Conservation (phyloP, 2,797 vertebrate genomes). For the Fundulus diaphanus region DNA sequence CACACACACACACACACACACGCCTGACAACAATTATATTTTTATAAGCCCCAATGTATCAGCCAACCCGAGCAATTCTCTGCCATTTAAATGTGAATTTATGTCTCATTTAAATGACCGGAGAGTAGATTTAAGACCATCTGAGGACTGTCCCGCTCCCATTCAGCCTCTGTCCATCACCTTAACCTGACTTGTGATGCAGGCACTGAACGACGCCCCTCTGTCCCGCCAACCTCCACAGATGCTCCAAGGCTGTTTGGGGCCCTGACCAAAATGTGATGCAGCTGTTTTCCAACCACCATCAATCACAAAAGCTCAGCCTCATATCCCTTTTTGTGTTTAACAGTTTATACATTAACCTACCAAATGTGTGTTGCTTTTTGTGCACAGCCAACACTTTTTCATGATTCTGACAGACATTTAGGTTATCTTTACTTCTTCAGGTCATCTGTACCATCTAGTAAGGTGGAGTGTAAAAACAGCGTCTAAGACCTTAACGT, state of each 20-base stretch:
- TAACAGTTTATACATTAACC: background rate
- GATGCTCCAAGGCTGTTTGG: background rate
- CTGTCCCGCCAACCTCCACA: constrained; percentile 24
- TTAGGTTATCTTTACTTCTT: background rate
- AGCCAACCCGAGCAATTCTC: constrained; percentile 73
- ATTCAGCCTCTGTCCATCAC: constrained; percentile 65
- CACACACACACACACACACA: constrained; percentile 17
- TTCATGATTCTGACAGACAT: background rate
- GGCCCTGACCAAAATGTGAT: background rate
- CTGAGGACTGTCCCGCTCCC: constrained; percentile 85
- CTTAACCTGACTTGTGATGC: constrained; percentile 42
- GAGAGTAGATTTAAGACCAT: constrained; percentile 77
- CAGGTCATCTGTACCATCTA: background rate
- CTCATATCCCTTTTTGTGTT: background rate
- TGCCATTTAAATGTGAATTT: constrained; percentile 80
- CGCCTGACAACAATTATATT: constrained; percentile 63
- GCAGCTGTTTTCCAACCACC: background rate
- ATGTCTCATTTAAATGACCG: constrained; percentile 80
- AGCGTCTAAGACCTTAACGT: background rate
- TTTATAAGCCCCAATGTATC: constrained; percentile 72
- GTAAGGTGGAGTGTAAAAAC: background rate
- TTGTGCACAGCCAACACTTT: background rate
- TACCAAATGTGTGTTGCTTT: background rate
- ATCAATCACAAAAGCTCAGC: background rate
- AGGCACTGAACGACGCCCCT: constrained; percentile 12